These are phyloP conservation scores for Enoplosus armatus DNA, from an alignment of 2,797 vertebrate species.

Conservation along the genomic window DNA sequence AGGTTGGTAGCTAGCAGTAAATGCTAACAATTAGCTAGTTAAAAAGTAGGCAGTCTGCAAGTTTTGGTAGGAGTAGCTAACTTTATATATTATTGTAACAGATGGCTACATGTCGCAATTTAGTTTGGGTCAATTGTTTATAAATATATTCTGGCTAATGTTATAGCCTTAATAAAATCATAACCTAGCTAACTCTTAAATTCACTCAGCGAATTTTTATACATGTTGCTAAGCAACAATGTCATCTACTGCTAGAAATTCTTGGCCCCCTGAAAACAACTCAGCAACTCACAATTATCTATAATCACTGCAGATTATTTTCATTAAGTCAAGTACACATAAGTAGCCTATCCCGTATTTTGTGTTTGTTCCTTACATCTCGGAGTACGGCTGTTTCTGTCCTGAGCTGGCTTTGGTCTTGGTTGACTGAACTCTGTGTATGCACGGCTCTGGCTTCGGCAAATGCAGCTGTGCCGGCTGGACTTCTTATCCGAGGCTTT, in stretches of 20 bases:
- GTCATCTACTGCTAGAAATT: too few relatives aligned
- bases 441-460: conserved; percentile 41
- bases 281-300: too few relatives aligned
- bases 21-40: background rate
- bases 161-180: background rate
- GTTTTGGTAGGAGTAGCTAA: background rate
- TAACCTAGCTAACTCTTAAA: too few relatives aligned
- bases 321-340: background rate
- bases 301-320: too few relatives aligned
- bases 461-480: conserved; percentile 66
- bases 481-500: conserved; percentile 74
- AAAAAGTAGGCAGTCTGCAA: background rate
- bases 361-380: background rate
- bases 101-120: background rate
- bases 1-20: background rate
- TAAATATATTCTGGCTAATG: too few relatives aligned
- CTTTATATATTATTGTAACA: background rate
- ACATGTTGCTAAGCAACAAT: background rate
- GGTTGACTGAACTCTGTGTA: conserved; percentile 30
- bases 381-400: background rate
- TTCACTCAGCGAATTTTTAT: too few relatives aligned
- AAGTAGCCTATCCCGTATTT: background rate
- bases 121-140: background rate
- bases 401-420: background rate
- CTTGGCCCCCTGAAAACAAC: too few relatives aligned